Evolutionary conservation across 2,113 vertebrate genomes (phyloP), one percentile per base, ranked within the genome.

Genomic region (Triplophysa tibetana): DNA sequence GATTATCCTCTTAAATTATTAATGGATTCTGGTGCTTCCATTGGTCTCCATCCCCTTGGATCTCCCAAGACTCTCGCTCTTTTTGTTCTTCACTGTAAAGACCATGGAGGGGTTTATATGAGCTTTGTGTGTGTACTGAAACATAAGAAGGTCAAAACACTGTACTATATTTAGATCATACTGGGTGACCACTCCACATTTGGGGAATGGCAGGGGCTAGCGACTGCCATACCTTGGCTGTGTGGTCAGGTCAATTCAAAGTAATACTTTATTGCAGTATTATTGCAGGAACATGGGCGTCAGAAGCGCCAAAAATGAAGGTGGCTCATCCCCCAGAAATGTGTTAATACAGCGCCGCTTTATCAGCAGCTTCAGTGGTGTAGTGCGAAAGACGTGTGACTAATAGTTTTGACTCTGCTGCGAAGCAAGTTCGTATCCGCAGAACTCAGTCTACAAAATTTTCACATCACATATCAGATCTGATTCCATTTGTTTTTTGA

Each of bases 1-100:
- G 43, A 84, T 86, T 70, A 86, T 84, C 67, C 61, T 79, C 63
- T 76, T 60, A 38, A 73, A 83, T 86, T 79, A 79, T 84, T 81
- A 29, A 64, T 64, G 38, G 48, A 66, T 74, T 80, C 62, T 74
- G 48, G 69, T 72, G 17, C 62, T 79, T 38, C 38, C 54, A 61
- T 76, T 60, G 50, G 8, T 33, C 26, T 48, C 61, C 67, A 33
- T 43, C 52, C 78, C 66, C 48, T n/a, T 64, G 60, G 12, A 45
- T 70, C 63, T 60, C 62, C 19, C 16, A 41, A 41, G 62, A 21
- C 26, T 65, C 54, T 67, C 64, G 4, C 26, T 70, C 12, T 17
- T 23, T 72, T 56, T 70, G 58, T 82, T 62, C 38, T 23, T 69
- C 54, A 23, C 61, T 61, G 14, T 65, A 52, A 79, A 60, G 65